Base-by-base conservation (phyloP, 2,797 vertebrate species). In the Orestias chungarensis region DNA sequence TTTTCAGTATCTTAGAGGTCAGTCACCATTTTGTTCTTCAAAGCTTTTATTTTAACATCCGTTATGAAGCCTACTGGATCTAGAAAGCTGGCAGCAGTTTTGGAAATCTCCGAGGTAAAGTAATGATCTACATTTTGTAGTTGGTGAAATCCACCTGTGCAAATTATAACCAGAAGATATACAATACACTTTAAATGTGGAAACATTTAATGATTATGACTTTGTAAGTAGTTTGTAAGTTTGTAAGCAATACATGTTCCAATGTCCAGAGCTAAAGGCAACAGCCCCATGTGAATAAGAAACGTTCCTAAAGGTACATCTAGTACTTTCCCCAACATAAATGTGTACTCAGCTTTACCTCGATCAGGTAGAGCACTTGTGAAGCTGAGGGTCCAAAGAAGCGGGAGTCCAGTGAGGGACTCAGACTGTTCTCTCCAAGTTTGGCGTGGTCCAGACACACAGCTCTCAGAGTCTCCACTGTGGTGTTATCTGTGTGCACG, bases 311-410 rank as follows among this genome's bases (percentile, higher is more conserved):
- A 14, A 23, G 4, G 47, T 7, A 49, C n/a, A 6, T 7, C 59
- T 40, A n/a, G 10, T 5, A 46, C 42, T 18, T 14, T 71, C 0
- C 33, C 31, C n/a, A n/a, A 64, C 49, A 18, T 1, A 62, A 40
- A 29, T 40, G 23, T 31, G 66, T 35, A 54, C 6, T 3, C 61
- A 64, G 57, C 95, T 96, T 66, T 85, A 99, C 98, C 97, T 99
- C 98, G 78, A 97, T 99, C 91, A 99, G 94, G 93, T 99, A 99
- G 76, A 99, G 97, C 94, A 99, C 98, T 97, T 99, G 98, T 90
- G 98, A 99, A 66, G 97, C 96, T 78, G 97, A 97, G 18, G 97
- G 98, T 76, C 97, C 97, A 68, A 99, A 99, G 94, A 99, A 99
- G 0, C 98, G 95, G 0, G 98, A 98, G 89, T 99, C 98, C 77